These are phyloP conservation scores for Stratiomys singularior DNA, from an alignment of 2,888 invertebrate species.

Conservation along the genomic window DNA sequence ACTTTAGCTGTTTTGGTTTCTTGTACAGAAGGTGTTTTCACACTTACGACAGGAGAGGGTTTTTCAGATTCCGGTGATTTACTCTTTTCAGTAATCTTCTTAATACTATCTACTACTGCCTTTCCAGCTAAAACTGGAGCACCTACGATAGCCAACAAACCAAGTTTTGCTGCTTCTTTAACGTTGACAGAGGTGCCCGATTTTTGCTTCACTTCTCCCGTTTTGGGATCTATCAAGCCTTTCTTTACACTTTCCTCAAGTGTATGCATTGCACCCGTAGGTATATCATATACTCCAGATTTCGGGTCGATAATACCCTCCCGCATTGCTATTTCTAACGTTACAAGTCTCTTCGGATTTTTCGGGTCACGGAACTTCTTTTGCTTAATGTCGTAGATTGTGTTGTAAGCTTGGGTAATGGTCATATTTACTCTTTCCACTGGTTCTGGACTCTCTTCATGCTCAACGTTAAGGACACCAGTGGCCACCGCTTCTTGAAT, in stretches of 20 bases:
- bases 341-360: conserved; percentile 72
- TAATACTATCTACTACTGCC: conserved; percentile 74
- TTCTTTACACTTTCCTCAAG: conserved; percentile 80
- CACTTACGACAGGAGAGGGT: background rate
- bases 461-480: conserved; percentile 75
- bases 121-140: conserved; percentile 79
- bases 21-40: background rate
- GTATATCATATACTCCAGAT: conserved; percentile 76
- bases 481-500: conserved; percentile 82
- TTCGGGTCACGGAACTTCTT: conserved; percentile 77
- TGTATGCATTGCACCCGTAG: conserved; percentile 73
- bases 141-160: conserved; percentile 79
- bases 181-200: conserved; percentile 75
- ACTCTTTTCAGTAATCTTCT: conserved; percentile 67
- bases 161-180: conserved; percentile 80
- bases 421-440: conserved; percentile 69
- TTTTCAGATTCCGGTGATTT: background rate
- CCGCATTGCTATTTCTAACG: conserved; percentile 79
- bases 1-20: background rate
- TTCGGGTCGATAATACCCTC: conserved; percentile 77
- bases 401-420: conserved; percentile 69
- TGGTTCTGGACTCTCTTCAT: conserved; percentile 71
- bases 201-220: conserved; percentile 75
- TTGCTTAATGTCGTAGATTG: conserved; percentile 73
- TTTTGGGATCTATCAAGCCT: conserved; percentile 77